Evolutionary conservation across 2,888 invertebrate genomes (phyloP), one percentile per base, ranked within the genome.

Genomic region (Eristalis arbustorum): DNA sequence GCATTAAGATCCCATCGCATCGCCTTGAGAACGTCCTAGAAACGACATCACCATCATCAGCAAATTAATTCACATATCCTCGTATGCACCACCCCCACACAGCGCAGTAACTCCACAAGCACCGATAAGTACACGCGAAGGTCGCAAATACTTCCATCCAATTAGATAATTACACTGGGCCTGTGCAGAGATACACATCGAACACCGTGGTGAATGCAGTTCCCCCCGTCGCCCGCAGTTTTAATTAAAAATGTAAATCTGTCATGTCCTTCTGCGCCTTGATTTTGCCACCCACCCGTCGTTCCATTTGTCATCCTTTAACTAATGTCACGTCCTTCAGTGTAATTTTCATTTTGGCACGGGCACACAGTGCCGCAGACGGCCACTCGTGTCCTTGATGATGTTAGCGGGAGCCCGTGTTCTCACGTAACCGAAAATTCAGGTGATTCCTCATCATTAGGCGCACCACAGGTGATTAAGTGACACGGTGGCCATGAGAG

Each of bases 181-280:
- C 5, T 8, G 18, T 18, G n/a, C 18, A 22, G 14, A 57, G 14
- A 23, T 34, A 59, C 22, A 71, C 71, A 71, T 71, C 40, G 25
- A 28, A 18, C 40, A 25, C 22, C 6, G 8, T 3, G 40, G 8
- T 66, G 59, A 57, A 37, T 77, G 68, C 64, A 18, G 18, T 40
- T 28, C 37, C n/a, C 18, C 8, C 49, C 18, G 5, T 18, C 18
- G 18, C 23, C 14, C 49, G 74, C 25, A 25, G 23, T 64, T 79
- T 80, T 75, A 80, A 75, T 84, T 84, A 84, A 75, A 72, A 84
- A 66, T 69, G 37, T 56, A 71, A 71, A 75, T 66, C 34, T 71
- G 67, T 62, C 72, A 67, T 77, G 67, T 66, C 57, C 18, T 62
- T 62, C 40, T 62, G 25, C 31, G 10, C 25, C 10, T n/a, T 18